Percentiles rank a stretch among this genome's conserved stretches.
Evolutionary conservation across 2,797 vertebrate species (phyloP).

Genomic region (Oophaga sylvatica): DNA sequence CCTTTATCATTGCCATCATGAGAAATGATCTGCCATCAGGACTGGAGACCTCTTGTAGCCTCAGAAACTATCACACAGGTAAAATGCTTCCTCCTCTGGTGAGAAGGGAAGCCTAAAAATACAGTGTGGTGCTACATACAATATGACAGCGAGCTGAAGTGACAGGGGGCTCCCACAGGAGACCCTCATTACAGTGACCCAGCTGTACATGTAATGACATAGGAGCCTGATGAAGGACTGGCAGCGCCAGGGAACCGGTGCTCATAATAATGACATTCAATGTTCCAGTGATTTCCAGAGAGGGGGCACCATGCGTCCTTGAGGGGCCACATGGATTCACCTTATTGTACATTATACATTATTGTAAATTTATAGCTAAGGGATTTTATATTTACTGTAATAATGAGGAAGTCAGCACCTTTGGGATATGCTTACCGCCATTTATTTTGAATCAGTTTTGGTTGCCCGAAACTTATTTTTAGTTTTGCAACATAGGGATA

Average conservation of each 20-base stretch:
- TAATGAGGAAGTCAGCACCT: too few relatives aligned
- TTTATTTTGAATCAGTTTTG: too few relatives aligned
- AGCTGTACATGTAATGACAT: slow-evolving; percentile 36
- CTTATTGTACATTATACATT: too few relatives aligned
- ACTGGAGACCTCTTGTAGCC: neutral
- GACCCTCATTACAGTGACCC: slow-evolving; percentile 16
- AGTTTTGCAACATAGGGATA: too few relatives aligned
- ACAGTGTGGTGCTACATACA: neutral
- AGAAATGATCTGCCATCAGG: neutral
- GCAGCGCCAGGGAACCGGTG: neutral
- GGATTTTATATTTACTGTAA: too few relatives aligned
- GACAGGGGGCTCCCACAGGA: neutral
- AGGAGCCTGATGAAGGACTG: slow-evolving; percentile 1
- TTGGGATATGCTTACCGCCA: too few relatives aligned
- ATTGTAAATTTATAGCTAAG: too few relatives aligned
- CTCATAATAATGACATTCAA: neutral
- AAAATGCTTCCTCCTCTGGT: neutral
- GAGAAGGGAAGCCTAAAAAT: slow-evolving; percentile 13
- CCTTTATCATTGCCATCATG: neutral
- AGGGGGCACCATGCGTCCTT: too few relatives aligned
- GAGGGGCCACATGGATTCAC: too few relatives aligned
- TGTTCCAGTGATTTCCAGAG: neutral
- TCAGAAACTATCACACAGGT: neutral
- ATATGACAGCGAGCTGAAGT: neutral
- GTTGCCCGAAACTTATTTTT: too few relatives aligned